phyloP scores from a whole-genome alignment of 1,140 invertebrate species.

The Solen grandis region DNA sequence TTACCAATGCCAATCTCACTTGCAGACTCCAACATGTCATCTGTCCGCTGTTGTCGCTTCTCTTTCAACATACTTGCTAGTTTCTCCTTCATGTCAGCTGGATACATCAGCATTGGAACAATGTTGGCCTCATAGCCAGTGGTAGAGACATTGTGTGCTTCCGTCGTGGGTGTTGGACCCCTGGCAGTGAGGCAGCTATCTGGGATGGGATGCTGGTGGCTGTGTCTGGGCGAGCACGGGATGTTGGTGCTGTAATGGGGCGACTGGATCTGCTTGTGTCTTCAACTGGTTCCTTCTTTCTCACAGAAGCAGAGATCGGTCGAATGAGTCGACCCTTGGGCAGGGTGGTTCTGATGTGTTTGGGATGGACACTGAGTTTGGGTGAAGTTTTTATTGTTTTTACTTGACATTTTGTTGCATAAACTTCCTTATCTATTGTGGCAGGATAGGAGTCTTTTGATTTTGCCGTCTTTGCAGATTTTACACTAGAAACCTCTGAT shows the following conservation, averaged over 20 bases:
- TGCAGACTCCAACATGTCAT: constrained; percentile 55
- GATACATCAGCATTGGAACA: constrained; percentile 79
- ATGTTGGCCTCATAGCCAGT: constrained; percentile 62
- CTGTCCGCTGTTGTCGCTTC: constrained; percentile 60
- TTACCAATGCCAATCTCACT: constrained; percentile 70
- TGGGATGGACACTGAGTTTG: constrained; percentile 70
- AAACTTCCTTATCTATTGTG: constrained; percentile 65
- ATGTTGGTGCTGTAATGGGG: constrained; percentile 68
- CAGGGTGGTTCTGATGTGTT: constrained; percentile 70
- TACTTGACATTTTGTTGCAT: constrained; percentile 68
- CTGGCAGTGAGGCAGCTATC: constrained; percentile 64
- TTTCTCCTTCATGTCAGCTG: constrained; percentile 73
- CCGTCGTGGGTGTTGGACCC: constrained; percentile 48
- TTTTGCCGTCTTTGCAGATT: constrained; percentile 65
- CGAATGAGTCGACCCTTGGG: constrained; percentile 73
- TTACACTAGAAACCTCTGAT: constrained; percentile 67
- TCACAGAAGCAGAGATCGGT: constrained; percentile 72
- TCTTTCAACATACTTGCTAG: constrained; percentile 65
- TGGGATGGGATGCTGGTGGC: constrained; percentile 58
- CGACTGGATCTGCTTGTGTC: constrained; percentile 45
- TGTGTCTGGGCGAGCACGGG: constrained; percentile 58
- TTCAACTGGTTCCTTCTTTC: constrained; percentile 54
- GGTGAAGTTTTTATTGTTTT: constrained; percentile 62
- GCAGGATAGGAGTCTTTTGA: constrained; percentile 59
- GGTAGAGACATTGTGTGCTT: constrained; percentile 54